Conservation (phyloP, 53 echinoderm and acorn worm genomes). For the Actinopyga echinites region DNA sequence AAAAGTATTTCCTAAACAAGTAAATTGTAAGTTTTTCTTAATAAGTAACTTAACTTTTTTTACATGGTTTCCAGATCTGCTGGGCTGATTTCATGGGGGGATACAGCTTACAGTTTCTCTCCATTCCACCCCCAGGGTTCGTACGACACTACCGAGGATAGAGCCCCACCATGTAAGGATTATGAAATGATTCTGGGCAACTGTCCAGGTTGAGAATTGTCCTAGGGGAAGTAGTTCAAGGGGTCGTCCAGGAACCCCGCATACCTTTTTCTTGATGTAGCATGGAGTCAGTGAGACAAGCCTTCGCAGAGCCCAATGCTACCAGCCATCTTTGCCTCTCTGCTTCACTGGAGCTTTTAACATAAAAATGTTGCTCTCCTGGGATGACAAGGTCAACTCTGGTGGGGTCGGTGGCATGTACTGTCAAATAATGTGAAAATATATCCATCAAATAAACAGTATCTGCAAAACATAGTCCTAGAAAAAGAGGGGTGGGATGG, state of each 20-base stretch:
- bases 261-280: conserved; percentile 69
- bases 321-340: conserved; percentile 97
- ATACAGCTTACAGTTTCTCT: no score
- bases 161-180: background rate
- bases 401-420: conserved; percentile 81
- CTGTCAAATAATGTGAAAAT: conserved; percentile 45
- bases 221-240: no score
- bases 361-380: conserved; percentile 95
- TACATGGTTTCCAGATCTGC: no score
- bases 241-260: background rate
- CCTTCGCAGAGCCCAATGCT: conserved; percentile 89
- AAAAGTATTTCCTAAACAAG: no score
- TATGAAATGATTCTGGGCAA: background rate
- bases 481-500: no score
- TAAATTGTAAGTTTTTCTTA: no score
- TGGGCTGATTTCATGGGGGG: no score
- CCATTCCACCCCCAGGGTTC: no score
- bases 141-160: background rate
- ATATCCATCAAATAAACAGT: background rate
- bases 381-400: conserved; percentile 94
- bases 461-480: no score
- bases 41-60: no score
- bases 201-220: no score
- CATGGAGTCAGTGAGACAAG: conserved; percentile 86
- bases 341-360: conserved; percentile 79